Evolutionary conservation across 2,888 invertebrate species (phyloP), one percentile per base, ranked within the genome.

Genomic region (Sminthurinus aureus): DNA sequence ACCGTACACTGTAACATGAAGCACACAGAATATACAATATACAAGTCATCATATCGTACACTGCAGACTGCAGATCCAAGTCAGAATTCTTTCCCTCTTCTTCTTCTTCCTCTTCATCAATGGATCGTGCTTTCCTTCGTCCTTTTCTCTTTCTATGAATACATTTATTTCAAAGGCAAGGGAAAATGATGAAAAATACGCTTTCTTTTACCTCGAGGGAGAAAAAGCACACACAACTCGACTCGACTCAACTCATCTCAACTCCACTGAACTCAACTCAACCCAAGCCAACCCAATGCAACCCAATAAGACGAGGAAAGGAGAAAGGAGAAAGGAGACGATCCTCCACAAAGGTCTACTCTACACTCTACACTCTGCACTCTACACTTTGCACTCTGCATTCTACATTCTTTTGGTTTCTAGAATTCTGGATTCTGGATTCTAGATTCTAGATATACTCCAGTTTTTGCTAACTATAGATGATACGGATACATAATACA

Each of bases 131-230:
- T 38, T 38, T 38, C 38, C 38, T 38, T 38, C 38, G 8, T 0
- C 9, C 58, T 58, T 38, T 69, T 51, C 13, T 51, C 79, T 50
- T 69, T 69, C 69, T 79, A 79, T 79, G 79, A 79, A 79, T 79
- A 79, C 50, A 79, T 81, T 81, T 81, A 81, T 75, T 74, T 50
- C 11, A 11, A 74, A 81, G 75, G 24, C 66, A 83, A 76, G 67
- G 24, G 50, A 77, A 80, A 77, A 77, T 77, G 83, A 83, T 83
- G 83, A 81, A 81, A 81, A 81, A 81, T 81, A 81, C 74, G 74
- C 52, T 81, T 38, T 20, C 26, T 52, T 76, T 18, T 58, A 74
- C 81, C 81, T 81, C 74, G 18, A 74, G 81, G 81, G 81, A 81
- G 73, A 64, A 38, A 50, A n/a, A 18, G 75, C 24, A 38, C 20